Base-by-base conservation (phyloP, 2,113 vertebrate species). In the Helogale parvula region DNA sequence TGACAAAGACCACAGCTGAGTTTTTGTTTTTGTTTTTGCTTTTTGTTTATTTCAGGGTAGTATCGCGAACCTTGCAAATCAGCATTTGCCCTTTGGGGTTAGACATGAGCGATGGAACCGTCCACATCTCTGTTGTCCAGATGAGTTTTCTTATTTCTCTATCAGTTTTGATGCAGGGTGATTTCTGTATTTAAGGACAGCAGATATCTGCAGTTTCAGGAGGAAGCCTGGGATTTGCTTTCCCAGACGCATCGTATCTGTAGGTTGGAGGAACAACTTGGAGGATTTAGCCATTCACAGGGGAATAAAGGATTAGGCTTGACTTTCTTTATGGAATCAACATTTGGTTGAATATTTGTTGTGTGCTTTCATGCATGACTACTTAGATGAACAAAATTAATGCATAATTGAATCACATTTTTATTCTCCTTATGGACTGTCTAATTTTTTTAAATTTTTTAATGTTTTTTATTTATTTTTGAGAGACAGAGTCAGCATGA, bases 161-260 rank as follows among this genome's bases (percentile, higher is more conserved):
- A 21, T 47, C 96, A 47, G 35, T 85, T 93, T 52, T 50, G 38
- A 54, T n/a, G 29, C 14, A 77, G 84, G 15, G 5, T 31, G 80
- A 77, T 97, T 93, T 97, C 33, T 83, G 84, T 95, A 81, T 31
- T 57, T 50, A 72, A 92, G 47, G 45, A 79, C 88, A 57, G 31
- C 12, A 90, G 23, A 8, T 80, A 60, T 17, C 12, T 57, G 31
- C 15, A 83, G 14, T 66, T 92, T 72, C 4, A 65, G 66, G 52
- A 79, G 38, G 54, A 74, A 82, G 27, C 31, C 66, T 68, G 7
- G 38, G 6, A 25, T 82, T 68, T 89, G 27, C 33, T 90, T 8
- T 89, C 76, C n/a, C 15, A 87, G 63, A 38, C 60, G 47, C 13
- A n/a, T 31, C 31, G 1, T 23, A 60, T 65, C n/a, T 0, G 47